Evolutionary conservation across 1,140 invertebrate species (phyloP), one percentile per base, ranked within the genome.

Genomic region (Heliconius hermathena): DNA sequence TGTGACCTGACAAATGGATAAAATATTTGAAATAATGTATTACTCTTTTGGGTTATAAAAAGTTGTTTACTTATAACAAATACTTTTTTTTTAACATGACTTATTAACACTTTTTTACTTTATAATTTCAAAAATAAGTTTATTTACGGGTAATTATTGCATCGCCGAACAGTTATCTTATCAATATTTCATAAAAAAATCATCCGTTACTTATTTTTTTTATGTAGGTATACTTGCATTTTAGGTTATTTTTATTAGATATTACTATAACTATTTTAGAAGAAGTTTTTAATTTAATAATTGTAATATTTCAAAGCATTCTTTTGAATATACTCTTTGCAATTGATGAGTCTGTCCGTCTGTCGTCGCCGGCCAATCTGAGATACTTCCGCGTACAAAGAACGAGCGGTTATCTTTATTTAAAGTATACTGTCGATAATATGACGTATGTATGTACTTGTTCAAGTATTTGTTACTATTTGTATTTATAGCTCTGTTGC

Each of bases 351-450:
- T 46, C 41, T 46, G 13, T 8, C 22, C 13, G 13, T 66, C 26
- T 29, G 60, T 66, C 60, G 60, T 66, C 60, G 26, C 22, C 13
- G 60, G 60, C 60, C 60, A 66, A 66, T 66, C 60, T 66, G 22
- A 66, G 18, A 66, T 26, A 66, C 60, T 66, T 66, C 60, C 60
- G 60, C 60, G 60, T 66, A 66, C 60, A 29, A 66, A 66, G 26
- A 66, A 26, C 60, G 26, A 66, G 60, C 22, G 60, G 60, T 66
- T 66, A 66, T 66, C 60, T 66, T 66, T 57, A 57, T 29, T 29
- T 66, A 66, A 66, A 29, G 60, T 66, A 13, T 66, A 66, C 60
- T 66, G 60, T 66, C 22, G 26, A 66, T 66, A 3, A 1, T 4
- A 13, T 66, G 60, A 66, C 26, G 60, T 66, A 66, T 29, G 1